A percentile compares a stretch with the other conserved stretches of the same genome.
phyloP scores from a whole-genome alignment of 2,113 vertebrate genomes.

The Neotragus pygmaeus region DNA sequence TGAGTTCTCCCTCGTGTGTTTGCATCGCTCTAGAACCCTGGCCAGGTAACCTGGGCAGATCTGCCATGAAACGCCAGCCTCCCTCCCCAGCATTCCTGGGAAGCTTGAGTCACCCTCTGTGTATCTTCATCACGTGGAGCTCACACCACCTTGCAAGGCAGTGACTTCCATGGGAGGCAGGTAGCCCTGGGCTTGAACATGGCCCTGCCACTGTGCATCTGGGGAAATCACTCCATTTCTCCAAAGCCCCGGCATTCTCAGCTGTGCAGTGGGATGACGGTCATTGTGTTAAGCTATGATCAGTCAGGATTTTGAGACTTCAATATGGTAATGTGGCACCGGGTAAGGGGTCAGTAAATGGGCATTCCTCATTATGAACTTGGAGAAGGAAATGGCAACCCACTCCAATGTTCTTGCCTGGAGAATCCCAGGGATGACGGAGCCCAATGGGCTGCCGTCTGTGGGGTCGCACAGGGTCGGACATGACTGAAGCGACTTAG shows the following conservation, averaged over 20 bases:
- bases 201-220: neutral
- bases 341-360: fast-evolving
- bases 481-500: no score
- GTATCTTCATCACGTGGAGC: fast-evolving
- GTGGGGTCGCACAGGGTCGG: no score
- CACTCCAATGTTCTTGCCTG: no score
- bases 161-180: neutral
- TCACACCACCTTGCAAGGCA: neutral
- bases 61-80: no score
- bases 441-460: no score
- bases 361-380: neutral
- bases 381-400: no score
- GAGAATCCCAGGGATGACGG: no score
- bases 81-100: neutral
- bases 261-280: fast-evolving
- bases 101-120: no score
- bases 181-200: fast-evolving
- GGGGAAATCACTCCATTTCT: neutral
- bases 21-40: neutral
- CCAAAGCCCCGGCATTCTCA: fast-evolving
- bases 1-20: neutral
- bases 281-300: neutral
- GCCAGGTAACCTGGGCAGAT: fast-evolving
- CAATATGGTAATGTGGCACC: neutral
- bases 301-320: neutral